Evolutionary conservation across 2,888 invertebrate species (phyloP).

Genomic region (Teleogryllus oceanicus): DNA sequence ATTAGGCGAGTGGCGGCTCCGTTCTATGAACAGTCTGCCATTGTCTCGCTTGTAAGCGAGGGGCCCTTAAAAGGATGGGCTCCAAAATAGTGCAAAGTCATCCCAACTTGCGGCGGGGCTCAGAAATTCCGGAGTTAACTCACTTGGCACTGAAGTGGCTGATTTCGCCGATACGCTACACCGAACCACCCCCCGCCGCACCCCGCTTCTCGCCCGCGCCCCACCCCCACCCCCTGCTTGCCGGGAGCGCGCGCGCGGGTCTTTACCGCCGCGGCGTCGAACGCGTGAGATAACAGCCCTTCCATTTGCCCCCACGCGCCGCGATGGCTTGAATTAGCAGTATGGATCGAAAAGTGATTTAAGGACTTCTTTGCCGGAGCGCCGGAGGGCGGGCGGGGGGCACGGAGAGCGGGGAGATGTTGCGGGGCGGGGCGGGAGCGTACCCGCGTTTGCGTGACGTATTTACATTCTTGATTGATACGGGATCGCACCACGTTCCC

Average conservation of each 20-base stretch:
- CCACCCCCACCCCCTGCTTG: no score
- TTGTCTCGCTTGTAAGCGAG: no score
- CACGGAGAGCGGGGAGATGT: no score
- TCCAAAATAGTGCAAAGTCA: no score
- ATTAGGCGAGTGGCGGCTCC: no score
- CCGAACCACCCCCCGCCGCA: no score
- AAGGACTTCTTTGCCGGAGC: not conserved
- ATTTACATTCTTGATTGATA: conserved; percentile 18
- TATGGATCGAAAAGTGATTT: not conserved
- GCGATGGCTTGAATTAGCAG: not conserved
- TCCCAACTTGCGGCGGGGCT: no score
- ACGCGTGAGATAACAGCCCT: not conserved
- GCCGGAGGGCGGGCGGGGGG: no score
- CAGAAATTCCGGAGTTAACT: not conserved
- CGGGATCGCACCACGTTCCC: not conserved
- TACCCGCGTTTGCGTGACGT: not conserved
- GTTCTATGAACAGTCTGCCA: no score
- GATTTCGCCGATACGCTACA: not conserved
- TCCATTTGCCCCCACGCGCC: not conserved
- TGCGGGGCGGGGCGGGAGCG: not conserved
- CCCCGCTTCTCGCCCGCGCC: no score
- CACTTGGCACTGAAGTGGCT: not conserved
- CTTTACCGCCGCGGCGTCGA: not conserved
- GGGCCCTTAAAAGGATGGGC: no score
- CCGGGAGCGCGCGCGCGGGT: not conserved